These are phyloP conservation scores for Drosophila trichaetosa DNA, from an alignment of 2,888 invertebrate species.

Conservation along the genomic window DNA sequence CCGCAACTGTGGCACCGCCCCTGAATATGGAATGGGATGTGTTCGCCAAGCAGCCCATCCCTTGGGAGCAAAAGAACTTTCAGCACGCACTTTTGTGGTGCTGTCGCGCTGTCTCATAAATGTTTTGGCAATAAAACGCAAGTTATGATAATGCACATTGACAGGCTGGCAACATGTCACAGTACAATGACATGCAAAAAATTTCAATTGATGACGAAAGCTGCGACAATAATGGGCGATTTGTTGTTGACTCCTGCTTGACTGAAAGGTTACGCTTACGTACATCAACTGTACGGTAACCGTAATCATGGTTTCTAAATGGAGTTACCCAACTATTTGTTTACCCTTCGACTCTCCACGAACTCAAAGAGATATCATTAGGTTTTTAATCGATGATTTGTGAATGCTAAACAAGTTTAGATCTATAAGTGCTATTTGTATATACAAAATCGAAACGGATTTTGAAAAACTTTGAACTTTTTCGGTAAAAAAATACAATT, in stretches of 20 bases:
- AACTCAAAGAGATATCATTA: too few relatives aligned
- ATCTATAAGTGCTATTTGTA: background rate
- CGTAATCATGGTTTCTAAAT: background rate
- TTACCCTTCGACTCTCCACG: background rate
- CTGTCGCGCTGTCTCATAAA: constrained; percentile 63
- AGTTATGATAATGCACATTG: constrained; percentile 74
- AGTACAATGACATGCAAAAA: constrained; percentile 63
- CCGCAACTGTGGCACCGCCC: constrained; percentile 36
- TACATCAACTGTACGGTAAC: constrained; percentile 19
- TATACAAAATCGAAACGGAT: background rate
- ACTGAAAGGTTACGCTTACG: constrained; percentile 27
- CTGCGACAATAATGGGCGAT: constrained; percentile 62
- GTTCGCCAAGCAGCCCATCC: constrained; percentile 1
- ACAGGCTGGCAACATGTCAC: constrained; percentile 56
- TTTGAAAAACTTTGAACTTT: background rate
- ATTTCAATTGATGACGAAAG: constrained; percentile 67
- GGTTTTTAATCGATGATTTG: background rate
- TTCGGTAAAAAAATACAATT: background rate
- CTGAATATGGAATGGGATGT: background rate
- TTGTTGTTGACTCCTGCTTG: constrained; percentile 27
- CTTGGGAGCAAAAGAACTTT: constrained; percentile 42
- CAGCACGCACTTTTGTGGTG: constrained; percentile 68
- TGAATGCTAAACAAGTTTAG: background rate
- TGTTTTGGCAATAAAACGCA: constrained; percentile 77
- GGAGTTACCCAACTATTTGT: background rate